These are phyloP conservation scores for Sminthurides aquaticus DNA, from an alignment of 2,888 invertebrate genomes.

Conservation along the genomic window DNA sequence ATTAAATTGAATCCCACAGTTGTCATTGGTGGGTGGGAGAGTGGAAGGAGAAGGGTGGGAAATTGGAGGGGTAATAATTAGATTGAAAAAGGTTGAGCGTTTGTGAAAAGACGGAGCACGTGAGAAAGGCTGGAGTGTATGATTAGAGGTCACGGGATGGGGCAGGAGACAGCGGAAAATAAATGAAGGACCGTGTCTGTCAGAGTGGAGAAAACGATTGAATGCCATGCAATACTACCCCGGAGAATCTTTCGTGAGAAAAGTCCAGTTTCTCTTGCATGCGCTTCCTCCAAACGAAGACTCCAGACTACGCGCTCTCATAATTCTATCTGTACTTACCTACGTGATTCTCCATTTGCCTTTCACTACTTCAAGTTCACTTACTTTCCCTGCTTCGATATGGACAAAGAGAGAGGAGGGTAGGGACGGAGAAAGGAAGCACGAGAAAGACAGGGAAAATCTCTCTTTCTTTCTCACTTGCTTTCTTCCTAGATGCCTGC, in stretches of 20 bases:
- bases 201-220: conserved; percentile 19
- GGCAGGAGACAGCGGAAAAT: conserved; percentile 6
- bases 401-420: background rate
- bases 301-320: background rate
- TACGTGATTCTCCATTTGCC: background rate
- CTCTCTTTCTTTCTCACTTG: background rate
- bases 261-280: background rate
- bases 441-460: background rate
- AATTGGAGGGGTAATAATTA: background rate
- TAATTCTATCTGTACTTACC: conserved; percentile 1
- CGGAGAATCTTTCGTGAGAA: conserved; percentile 9
- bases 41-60: too few relatives aligned
- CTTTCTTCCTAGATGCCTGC: background rate
- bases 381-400: too few relatives aligned
- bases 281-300: background rate
- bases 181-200: conserved; percentile 19
- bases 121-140: background rate
- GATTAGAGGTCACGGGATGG: conserved; percentile 1
- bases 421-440: background rate
- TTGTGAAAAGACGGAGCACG: background rate
- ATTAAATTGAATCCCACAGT: too few relatives aligned
- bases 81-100: too few relatives aligned
- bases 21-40: too few relatives aligned
- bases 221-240: conserved; percentile 17
- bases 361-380: background rate